Base-by-base conservation (phyloP, 2,113 vertebrate species). In the Epinephelus cyanopodus region DNA sequence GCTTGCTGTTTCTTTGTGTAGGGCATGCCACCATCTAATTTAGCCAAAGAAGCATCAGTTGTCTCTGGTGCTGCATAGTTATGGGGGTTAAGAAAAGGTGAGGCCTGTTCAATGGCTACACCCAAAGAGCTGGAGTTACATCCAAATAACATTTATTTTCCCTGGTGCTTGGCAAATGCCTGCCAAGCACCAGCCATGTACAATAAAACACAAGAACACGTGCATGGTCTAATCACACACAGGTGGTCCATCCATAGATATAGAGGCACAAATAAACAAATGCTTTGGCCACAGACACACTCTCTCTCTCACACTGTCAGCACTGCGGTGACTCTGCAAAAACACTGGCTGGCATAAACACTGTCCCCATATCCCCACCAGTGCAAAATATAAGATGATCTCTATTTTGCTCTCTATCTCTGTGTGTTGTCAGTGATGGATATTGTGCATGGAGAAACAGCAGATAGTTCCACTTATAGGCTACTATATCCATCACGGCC, bases 311-410 rank as follows among this genome's bases (percentile, higher is more conserved):
- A 67, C 37, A 47, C 29, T 61, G 21, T 63, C 47, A 68, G 42
- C 5, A n/a, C 47, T 53, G 54, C 69, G 18, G 65, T 86, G 86
- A 89, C 47, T 37, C 75, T 50, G 8, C n/a, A 86, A 56, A 90
- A 80, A 63, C 62, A 68, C 50, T 21, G 12, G 21, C 60, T n/a
- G 6, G 23, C 39, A 47, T 23, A 57, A 7, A 21, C 23, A 15
- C 33, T 37, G 13, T 7, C 52, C 53, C 14, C 15, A 17, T 25
- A 48, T 68, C 13, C 29, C 25, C 39, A 57, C 61, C 47, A 29
- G 47, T 64, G 21, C 25, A 39, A 27, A 27, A 67, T 21, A 74
- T 54, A 21, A 53, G 19, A 33, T 48, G 42, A 64, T 74, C 21
- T 72, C 21, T 9, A 6, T 67, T 62, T 57, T 12, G 29, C 13